Conservation (phyloP, 2,113 vertebrate genomes). For the Rhadina sibilatrix region DNA sequence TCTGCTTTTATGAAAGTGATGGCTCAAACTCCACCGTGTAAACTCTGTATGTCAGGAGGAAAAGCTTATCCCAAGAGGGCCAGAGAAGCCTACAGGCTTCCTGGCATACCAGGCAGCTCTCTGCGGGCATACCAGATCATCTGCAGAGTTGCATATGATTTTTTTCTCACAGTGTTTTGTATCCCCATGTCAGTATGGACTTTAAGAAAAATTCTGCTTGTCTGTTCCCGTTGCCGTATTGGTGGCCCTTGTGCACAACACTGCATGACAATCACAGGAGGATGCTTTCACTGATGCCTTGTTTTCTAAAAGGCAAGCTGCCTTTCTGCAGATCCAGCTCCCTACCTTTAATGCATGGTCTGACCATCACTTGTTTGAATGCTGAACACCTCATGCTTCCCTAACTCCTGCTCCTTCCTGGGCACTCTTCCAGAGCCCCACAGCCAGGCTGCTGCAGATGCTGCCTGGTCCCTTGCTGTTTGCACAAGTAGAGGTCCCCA, state of each 20-base stretch:
- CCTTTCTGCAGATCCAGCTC: background rate
- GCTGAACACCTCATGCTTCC: background rate
- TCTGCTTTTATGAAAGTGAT: background rate
- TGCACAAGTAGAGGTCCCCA: accelerated
- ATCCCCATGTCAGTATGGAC: background rate
- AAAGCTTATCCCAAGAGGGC: background rate
- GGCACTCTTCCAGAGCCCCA: background rate
- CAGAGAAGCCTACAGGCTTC: background rate
- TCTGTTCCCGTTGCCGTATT: background rate
- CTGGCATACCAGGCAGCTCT: background rate
- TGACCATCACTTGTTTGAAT: background rate
- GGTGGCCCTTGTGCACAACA: background rate
- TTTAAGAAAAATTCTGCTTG: background rate
- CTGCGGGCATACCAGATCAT: too few relatives aligned
- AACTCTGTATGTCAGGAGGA: background rate
- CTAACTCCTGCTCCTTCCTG: background rate
- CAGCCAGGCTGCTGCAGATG: background rate
- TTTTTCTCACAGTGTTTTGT: background rate
- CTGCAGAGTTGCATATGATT: background rate
- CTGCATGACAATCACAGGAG: background rate
- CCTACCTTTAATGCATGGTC: background rate
- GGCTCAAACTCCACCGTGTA: background rate
- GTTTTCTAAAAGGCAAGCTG: background rate
- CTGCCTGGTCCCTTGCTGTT: background rate
- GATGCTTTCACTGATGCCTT: background rate